phyloP scores from a whole-genome alignment of 2,113 vertebrate genomes.

The Callithrix jacchus region DNA sequence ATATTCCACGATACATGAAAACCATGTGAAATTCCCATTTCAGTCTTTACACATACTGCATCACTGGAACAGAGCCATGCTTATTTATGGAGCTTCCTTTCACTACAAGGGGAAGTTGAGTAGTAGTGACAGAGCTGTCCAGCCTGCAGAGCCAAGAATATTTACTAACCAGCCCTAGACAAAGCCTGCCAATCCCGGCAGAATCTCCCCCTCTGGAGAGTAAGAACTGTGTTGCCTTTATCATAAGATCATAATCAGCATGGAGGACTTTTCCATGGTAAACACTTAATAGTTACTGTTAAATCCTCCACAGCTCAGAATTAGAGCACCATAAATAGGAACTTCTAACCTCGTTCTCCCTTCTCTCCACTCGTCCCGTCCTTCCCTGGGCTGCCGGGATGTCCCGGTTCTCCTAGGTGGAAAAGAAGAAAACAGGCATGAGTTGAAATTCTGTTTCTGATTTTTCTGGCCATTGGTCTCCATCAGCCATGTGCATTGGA shows the following conservation, averaged over 20 bases:
- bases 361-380: slow-evolving; percentile 88
- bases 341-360: slow-evolving; percentile 89
- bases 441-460: neutral
- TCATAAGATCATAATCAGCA: neutral
- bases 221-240: neutral
- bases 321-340: neutral
- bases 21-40: neutral
- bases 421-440: neutral
- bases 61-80: neutral
- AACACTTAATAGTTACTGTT: neutral
- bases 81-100: neutral
- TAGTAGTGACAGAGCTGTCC: accelerated
- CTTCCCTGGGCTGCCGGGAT: slow-evolving; percentile 84
- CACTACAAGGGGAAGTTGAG: accelerated
- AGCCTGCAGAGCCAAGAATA: neutral
- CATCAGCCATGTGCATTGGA: neutral
- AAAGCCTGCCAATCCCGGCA: neutral
- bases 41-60: neutral
- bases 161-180: neutral
- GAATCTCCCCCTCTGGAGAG: neutral
- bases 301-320: neutral
- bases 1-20: neutral
- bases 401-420: slow-evolving; percentile 81
- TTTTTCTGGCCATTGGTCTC: neutral
- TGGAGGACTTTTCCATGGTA: no score